phyloP scores from a whole-genome alignment of 2,888 invertebrate species.

The Cinara cedri region DNA sequence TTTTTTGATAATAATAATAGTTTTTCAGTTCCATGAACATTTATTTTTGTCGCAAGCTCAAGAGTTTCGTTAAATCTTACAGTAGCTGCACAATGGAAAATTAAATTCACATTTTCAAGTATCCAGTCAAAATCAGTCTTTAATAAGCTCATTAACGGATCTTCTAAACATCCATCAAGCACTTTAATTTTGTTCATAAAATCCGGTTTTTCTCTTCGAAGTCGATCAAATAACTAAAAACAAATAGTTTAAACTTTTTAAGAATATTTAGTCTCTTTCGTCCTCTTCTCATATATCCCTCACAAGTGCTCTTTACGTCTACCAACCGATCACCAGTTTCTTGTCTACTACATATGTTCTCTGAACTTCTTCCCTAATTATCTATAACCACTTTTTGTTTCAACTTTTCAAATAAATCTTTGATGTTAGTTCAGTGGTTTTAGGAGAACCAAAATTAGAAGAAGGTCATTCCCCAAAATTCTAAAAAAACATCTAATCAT shows the following conservation, averaged over 20 bases:
- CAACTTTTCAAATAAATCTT: too few species aligned
- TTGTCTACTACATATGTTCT: too few species aligned
- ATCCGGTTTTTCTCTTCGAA: conserved; percentile 18
- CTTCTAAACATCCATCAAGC: neutral
- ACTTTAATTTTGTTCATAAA: conserved; percentile 8
- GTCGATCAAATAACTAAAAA: conserved; percentile 7
- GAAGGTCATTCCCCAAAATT: too few species aligned
- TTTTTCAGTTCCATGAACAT: conserved; percentile 24
- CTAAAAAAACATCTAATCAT: too few species aligned
- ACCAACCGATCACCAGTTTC: too few species aligned
- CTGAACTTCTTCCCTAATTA: too few species aligned
- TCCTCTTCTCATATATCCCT: too few species aligned
- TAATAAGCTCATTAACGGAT: neutral
- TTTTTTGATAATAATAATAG: neutral
- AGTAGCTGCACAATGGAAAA: conserved; percentile 33
- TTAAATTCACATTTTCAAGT: conserved; percentile 23
- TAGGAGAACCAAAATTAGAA: too few species aligned
- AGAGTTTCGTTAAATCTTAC: conserved; percentile 12
- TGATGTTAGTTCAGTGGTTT: too few species aligned
- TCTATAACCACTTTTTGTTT: too few species aligned
- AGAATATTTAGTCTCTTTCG: too few species aligned
- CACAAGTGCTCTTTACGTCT: too few species aligned
- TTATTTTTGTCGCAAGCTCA: conserved; percentile 1
- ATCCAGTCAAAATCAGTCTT: conserved; percentile 1
- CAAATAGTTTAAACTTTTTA: neutral